A percentile compares a stretch with the other conserved stretches of the same genome.
Conservation (phyloP, 1,140 invertebrate species). For the Danaus plexippus region DNA sequence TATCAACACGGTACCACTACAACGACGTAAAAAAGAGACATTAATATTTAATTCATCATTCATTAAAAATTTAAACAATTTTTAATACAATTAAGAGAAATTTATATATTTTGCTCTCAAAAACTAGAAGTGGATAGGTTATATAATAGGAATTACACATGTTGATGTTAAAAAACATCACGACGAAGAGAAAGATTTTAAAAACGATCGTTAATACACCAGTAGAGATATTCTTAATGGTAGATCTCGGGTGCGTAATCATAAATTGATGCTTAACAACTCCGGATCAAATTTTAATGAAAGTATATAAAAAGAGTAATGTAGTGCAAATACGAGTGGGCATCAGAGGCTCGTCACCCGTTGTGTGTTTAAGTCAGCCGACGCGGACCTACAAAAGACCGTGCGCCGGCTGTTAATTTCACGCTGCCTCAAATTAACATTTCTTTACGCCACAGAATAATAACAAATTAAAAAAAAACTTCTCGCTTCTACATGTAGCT, state of each 20-base stretch:
- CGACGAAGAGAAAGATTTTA: no score
- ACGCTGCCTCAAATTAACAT: slow-evolving; percentile 73
- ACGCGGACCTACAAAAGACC: slow-evolving; percentile 65
- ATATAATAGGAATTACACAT: no score
- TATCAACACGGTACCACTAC: slow-evolving; percentile 79
- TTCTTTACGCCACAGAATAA: slow-evolving; percentile 72
- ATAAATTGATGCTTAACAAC: slow-evolving; percentile 57
- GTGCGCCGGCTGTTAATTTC: slow-evolving; percentile 68
- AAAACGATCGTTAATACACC: slow-evolving; percentile 1
- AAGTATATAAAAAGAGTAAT: slow-evolving; percentile 54
- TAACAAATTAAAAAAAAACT: slow-evolving; percentile 69
- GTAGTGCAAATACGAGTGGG: slow-evolving; percentile 65
- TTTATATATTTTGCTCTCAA: no score
- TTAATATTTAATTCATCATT: slow-evolving; percentile 2
- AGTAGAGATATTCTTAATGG: slow-evolving; percentile 22
- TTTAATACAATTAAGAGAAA: no score
- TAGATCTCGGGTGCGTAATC: slow-evolving; percentile 33
- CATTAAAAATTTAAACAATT: no score
- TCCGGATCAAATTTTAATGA: slow-evolving; percentile 47
- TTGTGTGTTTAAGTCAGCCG: slow-evolving; percentile 68
- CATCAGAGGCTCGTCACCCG: slow-evolving; percentile 59
- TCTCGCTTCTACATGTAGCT: slow-evolving; percentile 63
- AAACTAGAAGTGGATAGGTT: no score
- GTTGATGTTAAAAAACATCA: no score
- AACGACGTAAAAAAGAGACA: slow-evolving; percentile 41